Conservation (phyloP, 2,888 invertebrate species). For the Protodeltote pygarga region DNA sequence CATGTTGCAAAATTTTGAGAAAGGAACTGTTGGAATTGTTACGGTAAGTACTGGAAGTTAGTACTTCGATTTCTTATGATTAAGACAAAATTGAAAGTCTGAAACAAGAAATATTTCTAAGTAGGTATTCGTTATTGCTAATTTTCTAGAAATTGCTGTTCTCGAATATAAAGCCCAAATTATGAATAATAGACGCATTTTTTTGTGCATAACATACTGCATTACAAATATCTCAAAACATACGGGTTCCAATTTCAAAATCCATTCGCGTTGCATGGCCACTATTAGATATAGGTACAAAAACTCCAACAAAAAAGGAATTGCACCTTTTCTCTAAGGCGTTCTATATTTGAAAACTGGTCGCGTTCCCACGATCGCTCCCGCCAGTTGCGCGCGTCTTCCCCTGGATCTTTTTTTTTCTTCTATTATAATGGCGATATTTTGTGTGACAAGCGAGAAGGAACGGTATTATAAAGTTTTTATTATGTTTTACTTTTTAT, state of each 20-base stretch:
- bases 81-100: too few species aligned
- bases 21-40: too few species aligned
- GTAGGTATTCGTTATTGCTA: too few species aligned
- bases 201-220: conserved; percentile 46
- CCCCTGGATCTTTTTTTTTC: conserved; percentile 74
- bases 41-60: too few species aligned
- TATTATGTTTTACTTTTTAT: conserved; percentile 31
- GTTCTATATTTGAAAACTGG: conserved; percentile 83
- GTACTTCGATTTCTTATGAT: too few species aligned
- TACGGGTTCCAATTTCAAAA: conserved; percentile 73
- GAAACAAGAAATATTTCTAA: too few species aligned
- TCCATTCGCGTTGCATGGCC: conserved; percentile 68
- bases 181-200: conserved; percentile 14
- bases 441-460: conserved; percentile 71
- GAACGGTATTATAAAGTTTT: conserved; percentile 55
- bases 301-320: conserved; percentile 78
- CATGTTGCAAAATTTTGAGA: too few species aligned
- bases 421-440: conserved; percentile 69
- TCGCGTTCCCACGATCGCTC: conserved; percentile 85
- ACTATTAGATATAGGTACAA: conserved; percentile 75
- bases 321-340: conserved; percentile 86
- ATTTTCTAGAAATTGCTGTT: conserved; percentile 14
- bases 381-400: conserved; percentile 84
- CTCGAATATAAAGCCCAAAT: conserved; percentile 37
- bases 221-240: conserved; percentile 50